These are phyloP conservation scores for Onychomys arenicola DNA, from an alignment of 2,797 vertebrate genomes.

Conservation along the genomic window DNA sequence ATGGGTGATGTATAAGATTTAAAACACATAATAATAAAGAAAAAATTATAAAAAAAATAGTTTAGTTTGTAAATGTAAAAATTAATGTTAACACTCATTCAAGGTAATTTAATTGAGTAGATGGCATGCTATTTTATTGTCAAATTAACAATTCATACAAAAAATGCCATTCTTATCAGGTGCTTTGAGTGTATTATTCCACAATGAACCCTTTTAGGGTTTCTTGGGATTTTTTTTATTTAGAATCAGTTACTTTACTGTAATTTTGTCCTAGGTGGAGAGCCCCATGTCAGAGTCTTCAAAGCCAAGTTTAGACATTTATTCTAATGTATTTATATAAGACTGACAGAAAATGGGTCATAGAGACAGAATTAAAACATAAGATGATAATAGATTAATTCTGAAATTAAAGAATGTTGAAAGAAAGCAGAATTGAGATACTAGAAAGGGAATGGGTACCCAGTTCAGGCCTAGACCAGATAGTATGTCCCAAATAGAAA, in stretches of 20 bases:
- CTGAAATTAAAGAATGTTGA: not conserved
- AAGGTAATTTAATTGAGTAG: conserved; percentile 37
- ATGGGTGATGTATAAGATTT: too few relatives aligned
- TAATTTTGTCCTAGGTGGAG: not conserved
- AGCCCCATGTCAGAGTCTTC: not conserved
- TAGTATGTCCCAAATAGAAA: not conserved
- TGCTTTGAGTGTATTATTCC: conserved; percentile 7
- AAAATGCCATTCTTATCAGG: not conserved
- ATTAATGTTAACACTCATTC: not conserved
- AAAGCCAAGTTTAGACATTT: not conserved
- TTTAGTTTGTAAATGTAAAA: not conserved
- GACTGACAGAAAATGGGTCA: not conserved
- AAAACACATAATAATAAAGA: too few relatives aligned
- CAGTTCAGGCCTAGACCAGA: not conserved
- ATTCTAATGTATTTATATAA: not conserved
- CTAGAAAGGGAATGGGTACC: not conserved
- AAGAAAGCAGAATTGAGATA: not conserved
- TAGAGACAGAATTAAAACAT: not conserved
- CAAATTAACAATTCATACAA: not conserved
- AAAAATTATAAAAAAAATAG: too few relatives aligned
- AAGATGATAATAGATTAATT: not conserved
- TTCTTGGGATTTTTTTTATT: conserved; percentile 65
- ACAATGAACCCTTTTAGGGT: too few relatives aligned
- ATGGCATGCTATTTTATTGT: not conserved
- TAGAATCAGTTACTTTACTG: not conserved